Evolutionary conservation across 1,140 invertebrate species (phyloP).

Genomic region (Dufourea novaeangliae): DNA sequence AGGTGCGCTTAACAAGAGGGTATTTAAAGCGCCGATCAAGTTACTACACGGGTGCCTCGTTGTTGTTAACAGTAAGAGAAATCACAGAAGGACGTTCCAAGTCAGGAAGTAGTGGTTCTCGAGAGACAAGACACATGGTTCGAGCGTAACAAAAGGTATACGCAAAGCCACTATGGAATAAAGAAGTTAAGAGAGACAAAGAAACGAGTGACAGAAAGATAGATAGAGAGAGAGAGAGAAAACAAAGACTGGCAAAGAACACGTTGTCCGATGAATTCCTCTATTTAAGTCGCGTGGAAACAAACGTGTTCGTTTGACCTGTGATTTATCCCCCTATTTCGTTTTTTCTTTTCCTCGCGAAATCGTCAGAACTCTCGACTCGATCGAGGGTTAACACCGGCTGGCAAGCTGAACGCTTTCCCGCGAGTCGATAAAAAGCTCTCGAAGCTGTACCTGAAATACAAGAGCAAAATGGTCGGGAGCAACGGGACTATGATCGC

Average conservation of each 20-base stretch:
- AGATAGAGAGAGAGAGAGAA: slow-evolving; percentile 31
- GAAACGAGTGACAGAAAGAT: background rate
- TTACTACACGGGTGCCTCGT: background rate
- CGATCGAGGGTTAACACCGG: slow-evolving; percentile 59
- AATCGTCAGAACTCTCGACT: slow-evolving; percentile 59
- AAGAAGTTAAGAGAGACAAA: background rate
- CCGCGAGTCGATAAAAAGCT: slow-evolving; percentile 70
- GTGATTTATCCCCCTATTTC: background rate
- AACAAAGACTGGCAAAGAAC: slow-evolving; percentile 49
- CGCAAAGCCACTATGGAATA: background rate
- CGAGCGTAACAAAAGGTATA: background rate
- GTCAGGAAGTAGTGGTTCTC: background rate
- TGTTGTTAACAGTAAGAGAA: background rate
- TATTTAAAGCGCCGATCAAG: background rate
- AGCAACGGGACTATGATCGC: slow-evolving; percentile 91
- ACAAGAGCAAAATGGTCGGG: slow-evolving; percentile 86
- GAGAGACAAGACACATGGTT: background rate
- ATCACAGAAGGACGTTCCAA: background rate
- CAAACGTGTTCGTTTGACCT: background rate
- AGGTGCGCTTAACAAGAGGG: slow-evolving; percentile 4
- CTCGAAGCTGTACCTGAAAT: slow-evolving; percentile 75
- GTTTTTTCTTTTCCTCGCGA: slow-evolving; percentile 31
- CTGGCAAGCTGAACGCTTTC: slow-evolving; percentile 71
- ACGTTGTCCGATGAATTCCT: background rate
- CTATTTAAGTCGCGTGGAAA: slow-evolving; percentile 28